phyloP scores from a whole-genome alignment of 1,140 invertebrate species.

The Cheumatopsyche charites region DNA sequence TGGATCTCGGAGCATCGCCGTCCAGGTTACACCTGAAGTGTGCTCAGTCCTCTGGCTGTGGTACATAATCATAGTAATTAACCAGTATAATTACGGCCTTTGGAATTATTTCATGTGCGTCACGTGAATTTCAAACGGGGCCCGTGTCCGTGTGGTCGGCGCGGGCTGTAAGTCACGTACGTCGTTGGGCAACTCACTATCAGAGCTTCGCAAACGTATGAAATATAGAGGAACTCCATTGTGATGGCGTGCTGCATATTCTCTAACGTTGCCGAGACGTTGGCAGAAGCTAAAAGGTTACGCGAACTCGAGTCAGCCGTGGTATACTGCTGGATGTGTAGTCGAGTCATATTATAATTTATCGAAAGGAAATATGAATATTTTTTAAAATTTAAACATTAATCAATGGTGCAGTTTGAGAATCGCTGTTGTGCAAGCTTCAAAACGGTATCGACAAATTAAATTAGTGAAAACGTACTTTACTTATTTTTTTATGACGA shows the following conservation, averaged over 20 bases:
- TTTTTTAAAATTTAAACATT: no score
- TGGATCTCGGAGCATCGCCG: conserved; percentile 18
- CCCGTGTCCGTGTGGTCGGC: conserved; percentile 23
- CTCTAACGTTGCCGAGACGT: not conserved
- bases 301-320: not conserved
- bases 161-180: conserved; percentile 30
- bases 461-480: conserved; percentile 44
- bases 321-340: conserved; percentile 25
- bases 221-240: not conserved
- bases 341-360: no score
- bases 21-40: conserved; percentile 19
- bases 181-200: conserved; percentile 27
- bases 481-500: conserved; percentile 26
- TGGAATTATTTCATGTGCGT: conserved; percentile 36
- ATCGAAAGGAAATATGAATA: no score
- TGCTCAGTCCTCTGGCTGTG: not conserved
- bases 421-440: not conserved
- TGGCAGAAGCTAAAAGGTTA: not conserved
- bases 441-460: conserved; percentile 46
- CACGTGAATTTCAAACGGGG: conserved; percentile 42
- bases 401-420: not conserved
- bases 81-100: conserved; percentile 43
- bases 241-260: not conserved
- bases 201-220: conserved; percentile 21
- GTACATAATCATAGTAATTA: conserved; percentile 47